These are phyloP conservation scores for Apodemus sylvaticus DNA, from an alignment of 2,113 vertebrate species.

Conservation along the genomic window DNA sequence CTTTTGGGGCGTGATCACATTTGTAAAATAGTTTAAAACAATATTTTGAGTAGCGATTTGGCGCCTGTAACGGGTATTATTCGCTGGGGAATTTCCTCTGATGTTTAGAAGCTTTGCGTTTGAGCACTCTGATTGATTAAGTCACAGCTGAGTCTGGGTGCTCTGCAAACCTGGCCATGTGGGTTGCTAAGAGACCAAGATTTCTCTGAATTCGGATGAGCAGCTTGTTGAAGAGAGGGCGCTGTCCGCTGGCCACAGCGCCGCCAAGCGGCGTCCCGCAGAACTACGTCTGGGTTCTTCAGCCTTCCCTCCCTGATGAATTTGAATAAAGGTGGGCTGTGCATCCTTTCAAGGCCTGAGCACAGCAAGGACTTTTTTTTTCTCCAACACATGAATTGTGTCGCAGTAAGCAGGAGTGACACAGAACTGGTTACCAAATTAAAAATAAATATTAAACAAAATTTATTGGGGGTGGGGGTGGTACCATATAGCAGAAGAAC, in stretches of 20 bases:
- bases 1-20: not conserved
- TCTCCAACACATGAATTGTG: not conserved
- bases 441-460: not conserved
- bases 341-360: not conserved
- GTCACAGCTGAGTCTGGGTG: constrained; percentile 45
- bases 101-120: constrained; percentile 49
- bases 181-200: constrained; percentile 60
- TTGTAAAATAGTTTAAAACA: constrained; percentile 58
- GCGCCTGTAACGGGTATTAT: constrained; percentile 46
- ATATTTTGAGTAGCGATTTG: constrained; percentile 64
- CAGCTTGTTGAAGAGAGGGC: not conserved
- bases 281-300: not conserved
- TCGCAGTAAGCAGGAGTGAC: not conserved
- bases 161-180: constrained; percentile 1
- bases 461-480: not conserved
- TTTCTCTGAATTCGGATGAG: not conserved
- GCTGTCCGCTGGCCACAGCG: constrained; percentile 37
- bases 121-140: constrained; percentile 48
- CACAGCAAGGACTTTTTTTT: not conserved
- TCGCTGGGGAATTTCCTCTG: constrained; percentile 55
- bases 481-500: too few relatives aligned
- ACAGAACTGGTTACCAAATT: not conserved
- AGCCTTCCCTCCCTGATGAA: not conserved
- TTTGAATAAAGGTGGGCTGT: not conserved
- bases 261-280: constrained; percentile 53